Base-by-base conservation (phyloP, 2,888 invertebrate species). In the Rotaria socialis region DNA sequence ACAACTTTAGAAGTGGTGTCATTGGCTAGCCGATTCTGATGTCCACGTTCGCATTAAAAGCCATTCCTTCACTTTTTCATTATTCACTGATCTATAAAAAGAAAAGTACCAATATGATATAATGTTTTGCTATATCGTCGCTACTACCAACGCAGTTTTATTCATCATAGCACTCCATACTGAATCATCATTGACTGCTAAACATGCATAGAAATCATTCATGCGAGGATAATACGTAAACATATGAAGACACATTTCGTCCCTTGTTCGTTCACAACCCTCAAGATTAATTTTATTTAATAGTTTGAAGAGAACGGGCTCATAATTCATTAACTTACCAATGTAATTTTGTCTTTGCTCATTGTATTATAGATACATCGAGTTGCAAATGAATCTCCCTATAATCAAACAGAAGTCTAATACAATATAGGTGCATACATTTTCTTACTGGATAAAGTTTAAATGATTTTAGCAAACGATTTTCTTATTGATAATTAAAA, bases 361-460 rank as follows among this genome's bases (percentile, higher is more conserved):
- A n/a, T 80, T 47, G 80, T 80, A 47, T 80, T 80, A 47, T 80
- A 80, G n/a, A 80, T 80, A 47, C 80, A 80, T 47, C 80, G 80
- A 24, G 80, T 80, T n/a, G 80, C 80, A 80, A 47, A 80, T 47
- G 43, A 43, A 80, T 80, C 80, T 24, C 80, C 80, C 80, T 80
- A 47, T n/a, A 4, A 55, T 0, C 22, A 22, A 55, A 22, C 6
- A 55, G 0, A 55, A 11, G 24, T 11, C 2, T 24, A n/a, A 24
- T 47, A 3, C 1, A 8, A 14, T 5, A 41, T 11, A 24, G 11
- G 35, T 14, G 35, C 14, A 11, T 52, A 52, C 50, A 22, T 22
- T 55, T 55, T 19, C 19, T 11, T 5, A 35, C 80, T 47, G 80
- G 80, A 80, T 80, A 80, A 0, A 80, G 14, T 24, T 47, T 47